Evolutionary conservation across 30 jellyfish, hydroid and myxozoan genomes (phyloP), one percentile per base, ranked within the genome.

Genomic region (Euphysa ruthae): DNA sequence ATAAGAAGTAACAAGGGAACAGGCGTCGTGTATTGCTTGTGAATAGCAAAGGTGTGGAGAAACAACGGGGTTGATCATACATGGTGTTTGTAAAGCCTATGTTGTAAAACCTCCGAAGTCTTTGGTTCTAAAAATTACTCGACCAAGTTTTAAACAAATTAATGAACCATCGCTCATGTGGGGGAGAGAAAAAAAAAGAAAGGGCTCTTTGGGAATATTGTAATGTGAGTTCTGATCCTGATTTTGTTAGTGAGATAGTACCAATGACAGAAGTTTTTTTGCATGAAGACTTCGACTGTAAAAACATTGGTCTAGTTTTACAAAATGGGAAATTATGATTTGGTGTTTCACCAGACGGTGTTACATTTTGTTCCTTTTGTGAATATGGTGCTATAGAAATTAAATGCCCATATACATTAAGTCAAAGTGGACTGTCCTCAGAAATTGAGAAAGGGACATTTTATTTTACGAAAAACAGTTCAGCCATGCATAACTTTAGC

Each of bases 1-100:
- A 12, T 58, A 58, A 58, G 72, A 58, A 58, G 60, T 0, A 22
- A 58, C 72, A 12, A 58, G 72, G 28, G 28, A 58, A 12, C 62
- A 58, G 26, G 60, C 72, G 13, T 16, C 61, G 8, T 16, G 21
- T 0, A 14, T 28, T 13, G 28, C 60, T 14, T 58, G 72, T 58
- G n/a, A 16, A 16, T 20, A 58, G 61, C 72, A 58, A 22, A 58
- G 72, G 26, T 19, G 38, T 0, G 72, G 72, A 7, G 14, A 61
- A 27, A 58, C 28, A 22, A 58, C 72, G 13, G 72, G 72, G n/a
- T 58, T 61, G 13, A 58, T 21, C 28, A 30, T 58, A 13, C 72
- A 27, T 12, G 14, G 15, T 13, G 72, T 58, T 22, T 28, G 21
- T 15, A 22, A 58, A 13, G 61, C 72, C 13, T 0, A 13, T 58